These are phyloP conservation scores for Delphinapterus leucas DNA, from an alignment of 2,113 vertebrate species.

Conservation along the genomic window DNA sequence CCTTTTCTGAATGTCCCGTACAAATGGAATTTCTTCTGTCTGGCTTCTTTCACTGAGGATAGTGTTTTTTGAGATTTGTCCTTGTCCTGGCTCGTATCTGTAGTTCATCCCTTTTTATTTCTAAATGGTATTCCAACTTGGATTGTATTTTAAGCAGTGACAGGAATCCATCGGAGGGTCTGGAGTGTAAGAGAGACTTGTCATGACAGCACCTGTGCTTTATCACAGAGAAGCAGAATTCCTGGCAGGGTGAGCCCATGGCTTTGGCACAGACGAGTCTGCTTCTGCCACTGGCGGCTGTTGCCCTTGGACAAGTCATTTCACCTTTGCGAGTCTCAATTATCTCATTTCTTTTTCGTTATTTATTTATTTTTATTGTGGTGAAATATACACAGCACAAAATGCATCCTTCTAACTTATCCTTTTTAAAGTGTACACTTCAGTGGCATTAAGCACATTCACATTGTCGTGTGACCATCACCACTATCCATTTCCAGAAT, in stretches of 20 bases:
- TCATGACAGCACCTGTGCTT: accelerated
- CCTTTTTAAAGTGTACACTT: neutral
- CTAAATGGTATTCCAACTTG: neutral
- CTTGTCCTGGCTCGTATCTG: accelerated
- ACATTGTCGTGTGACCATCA: accelerated
- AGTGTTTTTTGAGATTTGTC: neutral
- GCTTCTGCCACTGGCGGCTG: accelerated
- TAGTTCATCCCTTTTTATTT: neutral
- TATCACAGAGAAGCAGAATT: accelerated
- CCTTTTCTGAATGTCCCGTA: neutral
- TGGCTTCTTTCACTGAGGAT: neutral
- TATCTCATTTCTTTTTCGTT: neutral
- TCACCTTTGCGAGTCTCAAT: neutral
- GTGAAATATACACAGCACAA: neutral
- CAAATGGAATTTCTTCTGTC: neutral
- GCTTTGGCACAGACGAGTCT: neutral
- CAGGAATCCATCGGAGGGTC: no score
- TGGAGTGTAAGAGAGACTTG: neutral
- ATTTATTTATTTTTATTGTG: neutral
- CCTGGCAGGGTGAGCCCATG: accelerated
- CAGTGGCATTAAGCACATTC: neutral
- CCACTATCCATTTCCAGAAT: neutral
- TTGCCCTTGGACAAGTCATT: neutral
- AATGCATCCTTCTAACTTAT: neutral
- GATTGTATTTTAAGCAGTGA: neutral